Percentiles rank a stretch among this genome's conserved stretches.
phyloP scores from a whole-genome alignment of 2,797 vertebrate species.

The Chlorospingus flavigularis region DNA sequence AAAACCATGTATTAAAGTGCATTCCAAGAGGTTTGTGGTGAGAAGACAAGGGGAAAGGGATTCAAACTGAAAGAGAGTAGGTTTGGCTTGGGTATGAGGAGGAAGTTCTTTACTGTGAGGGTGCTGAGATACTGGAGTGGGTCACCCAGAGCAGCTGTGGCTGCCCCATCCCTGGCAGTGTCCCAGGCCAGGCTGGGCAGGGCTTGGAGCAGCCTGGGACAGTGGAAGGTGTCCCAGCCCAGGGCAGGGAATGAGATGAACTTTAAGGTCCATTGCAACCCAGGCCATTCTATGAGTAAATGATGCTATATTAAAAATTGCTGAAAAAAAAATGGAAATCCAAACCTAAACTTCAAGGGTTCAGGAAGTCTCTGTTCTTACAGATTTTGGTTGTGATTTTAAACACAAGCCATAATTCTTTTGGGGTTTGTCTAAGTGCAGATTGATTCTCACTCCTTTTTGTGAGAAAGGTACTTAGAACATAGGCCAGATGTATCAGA shows the following conservation, averaged over 20 bases:
- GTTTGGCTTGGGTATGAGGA: not conserved
- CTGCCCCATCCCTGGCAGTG: not conserved
- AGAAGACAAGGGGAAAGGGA: not conserved
- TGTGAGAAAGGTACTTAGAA: not conserved
- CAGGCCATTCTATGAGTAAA: not conserved
- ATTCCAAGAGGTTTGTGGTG: not conserved
- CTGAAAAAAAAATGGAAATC: not conserved
- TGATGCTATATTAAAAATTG: not conserved
- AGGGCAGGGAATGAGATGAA: not conserved
- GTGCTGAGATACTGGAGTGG: not conserved
- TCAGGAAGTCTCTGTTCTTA: not conserved
- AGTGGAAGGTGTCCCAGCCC: not conserved
- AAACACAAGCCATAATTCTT: not conserved
- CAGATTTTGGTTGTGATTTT: not conserved
- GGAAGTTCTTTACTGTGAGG: not conserved
- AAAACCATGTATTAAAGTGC: not conserved
- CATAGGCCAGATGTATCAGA: not conserved
- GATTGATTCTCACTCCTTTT: not conserved
- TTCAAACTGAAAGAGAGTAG: not conserved
- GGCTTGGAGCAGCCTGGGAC: not conserved
- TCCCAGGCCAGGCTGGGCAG: fast-evolving
- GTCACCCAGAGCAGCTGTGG: not conserved
- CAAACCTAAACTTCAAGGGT: not conserved
- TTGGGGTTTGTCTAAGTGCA: not conserved
- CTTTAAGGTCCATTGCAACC: not conserved